Percentiles rank a stretch among this genome's conserved stretches.
Evolutionary conservation across 2,113 vertebrate species (phyloP).

Genomic region (Actenoides lindsayi): DNA sequence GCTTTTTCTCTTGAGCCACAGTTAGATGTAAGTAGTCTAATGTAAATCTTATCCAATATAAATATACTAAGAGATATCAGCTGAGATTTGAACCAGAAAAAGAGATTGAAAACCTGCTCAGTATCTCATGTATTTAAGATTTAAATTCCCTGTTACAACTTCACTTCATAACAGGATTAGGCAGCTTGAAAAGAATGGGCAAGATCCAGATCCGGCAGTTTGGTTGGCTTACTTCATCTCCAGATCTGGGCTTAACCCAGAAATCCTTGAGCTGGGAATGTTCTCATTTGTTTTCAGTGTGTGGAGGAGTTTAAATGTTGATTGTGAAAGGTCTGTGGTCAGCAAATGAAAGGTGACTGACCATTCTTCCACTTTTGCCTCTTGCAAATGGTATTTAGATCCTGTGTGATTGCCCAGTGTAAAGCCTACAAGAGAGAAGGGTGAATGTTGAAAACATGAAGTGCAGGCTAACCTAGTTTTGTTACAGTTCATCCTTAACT

Average conservation of each 20-base stretch:
- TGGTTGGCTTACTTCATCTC: conserved; percentile 25
- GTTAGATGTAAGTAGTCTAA: not conserved
- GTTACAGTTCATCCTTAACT: conserved; percentile 24
- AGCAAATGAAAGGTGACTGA: conserved; percentile 19
- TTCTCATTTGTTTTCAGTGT: not conserved
- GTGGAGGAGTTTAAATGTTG: not conserved
- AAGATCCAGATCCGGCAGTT: conserved; percentile 20
- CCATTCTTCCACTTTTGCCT: not conserved
- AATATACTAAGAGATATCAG: conserved; percentile 20
- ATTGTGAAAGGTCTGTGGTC: not conserved
- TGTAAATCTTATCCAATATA: conserved; percentile 15
- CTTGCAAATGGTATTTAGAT: not conserved
- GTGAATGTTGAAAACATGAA: not conserved
- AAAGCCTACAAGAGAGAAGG: not conserved
- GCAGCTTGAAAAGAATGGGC: conserved; percentile 37
- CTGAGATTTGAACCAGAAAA: conserved; percentile 44
- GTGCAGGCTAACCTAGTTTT: not conserved
- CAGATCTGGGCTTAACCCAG: conserved; percentile 19
- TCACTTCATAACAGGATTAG: conserved; percentile 63
- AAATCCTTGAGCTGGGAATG: conserved; percentile 27
- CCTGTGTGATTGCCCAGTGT: rapidly evolving
- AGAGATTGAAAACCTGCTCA: not conserved
- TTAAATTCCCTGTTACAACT: conserved; percentile 52
- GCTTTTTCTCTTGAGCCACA: not conserved
- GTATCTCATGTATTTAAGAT: conserved; percentile 45